A percentile compares a stretch with the other conserved stretches of the same genome.
These are phyloP conservation scores for Cariama cristata DNA, from an alignment of 2,113 vertebrate species.

Conservation along the genomic window DNA sequence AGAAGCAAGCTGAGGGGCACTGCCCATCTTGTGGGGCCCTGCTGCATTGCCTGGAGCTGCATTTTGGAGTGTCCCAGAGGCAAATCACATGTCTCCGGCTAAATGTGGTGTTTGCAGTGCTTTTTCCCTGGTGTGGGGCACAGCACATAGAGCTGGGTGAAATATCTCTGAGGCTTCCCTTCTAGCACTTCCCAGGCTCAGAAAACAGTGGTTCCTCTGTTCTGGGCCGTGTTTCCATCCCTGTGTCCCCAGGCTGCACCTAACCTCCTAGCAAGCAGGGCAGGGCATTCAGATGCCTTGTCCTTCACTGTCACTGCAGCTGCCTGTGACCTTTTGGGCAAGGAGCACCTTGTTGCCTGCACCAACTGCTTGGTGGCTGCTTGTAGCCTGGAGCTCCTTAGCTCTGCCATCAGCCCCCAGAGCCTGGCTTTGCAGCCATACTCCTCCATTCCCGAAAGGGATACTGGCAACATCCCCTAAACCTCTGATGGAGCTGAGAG, in stretches of 20 bases:
- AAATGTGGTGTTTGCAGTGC: not conserved
- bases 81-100: not conserved
- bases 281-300: not conserved
- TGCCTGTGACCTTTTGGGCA: not conserved
- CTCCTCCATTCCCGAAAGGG: not conserved
- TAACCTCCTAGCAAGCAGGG: not conserved
- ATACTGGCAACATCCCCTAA: not conserved
- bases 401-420: not conserved
- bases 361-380: fast-evolving
- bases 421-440: not conserved
- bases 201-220: not conserved
- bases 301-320: not conserved
- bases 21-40: not conserved
- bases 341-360: not conserved
- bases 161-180: not conserved
- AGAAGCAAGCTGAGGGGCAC: not conserved
- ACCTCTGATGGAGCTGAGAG: not conserved
- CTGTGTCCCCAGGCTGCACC: not conserved
- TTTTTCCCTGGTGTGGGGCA: not conserved
- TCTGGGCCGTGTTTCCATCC: fast-evolving
- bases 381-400: not conserved
- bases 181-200: not conserved
- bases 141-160: not conserved
- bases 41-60: not conserved
- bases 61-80: not conserved